Base-by-base conservation (phyloP, 64 coral and sea anemone species). In the Dendronephthya gigantea region DNA sequence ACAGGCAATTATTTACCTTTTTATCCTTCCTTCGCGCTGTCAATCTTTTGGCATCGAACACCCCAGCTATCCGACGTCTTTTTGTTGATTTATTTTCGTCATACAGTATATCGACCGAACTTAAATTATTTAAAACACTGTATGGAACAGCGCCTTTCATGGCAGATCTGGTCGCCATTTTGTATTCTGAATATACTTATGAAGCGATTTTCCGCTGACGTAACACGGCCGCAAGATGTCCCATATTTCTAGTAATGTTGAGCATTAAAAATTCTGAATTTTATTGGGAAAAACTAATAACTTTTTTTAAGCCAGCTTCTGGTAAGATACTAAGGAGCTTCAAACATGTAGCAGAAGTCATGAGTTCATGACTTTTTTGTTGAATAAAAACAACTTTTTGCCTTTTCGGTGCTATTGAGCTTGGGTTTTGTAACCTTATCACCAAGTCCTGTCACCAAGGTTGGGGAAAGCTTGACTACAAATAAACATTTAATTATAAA, bases 241-340 rank as follows among this genome's bases (percentile, higher is more conserved):
- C 81, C 37, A 82, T 82, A 82, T 82, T 82, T 82, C 81, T 82
- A 17, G 81, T 33, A 82, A 82, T 82, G 81, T 37, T n/a, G n/a
- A n/a, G n/a, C n/a, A n/a, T n/a, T n/a, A n/a, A n/a, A n/a, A n/a
- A n/a, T n/a, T n/a, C n/a, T n/a, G n/a, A n/a, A n/a, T n/a, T n/a
- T n/a, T n/a, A n/a, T n/a, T n/a, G n/a, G n/a, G n/a, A n/a, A n/a
- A n/a, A n/a, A n/a, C n/a, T n/a, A n/a, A n/a, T n/a, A n/a, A n/a
- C n/a, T n/a, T n/a, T n/a, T n/a, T n/a, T n/a, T n/a, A n/a, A n/a
- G n/a, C n/a, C n/a, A n/a, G n/a, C n/a, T n/a, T n/a, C n/a, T n/a
- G n/a, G n/a, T n/a, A n/a, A n/a, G n/a, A n/a, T n/a, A n/a, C n/a
- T n/a, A n/a, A n/a, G n/a, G n/a, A n/a, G n/a, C n/a, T n/a, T n/a